These are phyloP conservation scores for Aporophyla lueneburgensis DNA, from an alignment of 2,888 invertebrate species.

Conservation along the genomic window DNA sequence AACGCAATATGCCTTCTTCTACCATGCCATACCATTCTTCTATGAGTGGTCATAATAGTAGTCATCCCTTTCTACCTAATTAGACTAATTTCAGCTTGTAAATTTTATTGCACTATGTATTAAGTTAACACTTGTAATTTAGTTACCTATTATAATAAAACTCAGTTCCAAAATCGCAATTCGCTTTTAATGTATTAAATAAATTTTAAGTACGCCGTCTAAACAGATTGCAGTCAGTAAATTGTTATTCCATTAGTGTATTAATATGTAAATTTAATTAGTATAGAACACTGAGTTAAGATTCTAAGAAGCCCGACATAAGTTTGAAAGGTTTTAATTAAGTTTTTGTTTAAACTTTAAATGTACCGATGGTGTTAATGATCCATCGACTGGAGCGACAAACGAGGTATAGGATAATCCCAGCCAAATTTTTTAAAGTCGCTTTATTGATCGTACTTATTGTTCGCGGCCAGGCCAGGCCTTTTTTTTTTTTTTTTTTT, in stretches of 20 bases:
- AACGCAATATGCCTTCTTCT: no score
- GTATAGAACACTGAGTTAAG: conserved; percentile 16
- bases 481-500: no score
- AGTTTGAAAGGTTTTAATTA: conserved; percentile 22
- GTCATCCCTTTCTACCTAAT: no score
- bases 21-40: no score
- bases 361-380: background rate
- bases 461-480: no score
- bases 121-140: background rate
- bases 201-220: conserved; percentile 16
- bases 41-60: no score
- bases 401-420: no score
- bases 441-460: background rate
- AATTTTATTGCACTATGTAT: no score
- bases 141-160: conserved; percentile 5
- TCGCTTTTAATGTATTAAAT: conserved; percentile 22
- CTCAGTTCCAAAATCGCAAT: conserved; percentile 2
- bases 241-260: conserved; percentile 42
- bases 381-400: no score
- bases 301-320: conserved; percentile 28
- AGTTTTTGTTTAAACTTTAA: background rate
- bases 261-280: conserved; percentile 36
- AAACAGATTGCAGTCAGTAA: conserved; percentile 26
- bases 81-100: no score
- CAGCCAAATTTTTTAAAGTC: background rate